Conservation (phyloP, 1,140 invertebrate genomes). For the Lasaia peninsularis region DNA sequence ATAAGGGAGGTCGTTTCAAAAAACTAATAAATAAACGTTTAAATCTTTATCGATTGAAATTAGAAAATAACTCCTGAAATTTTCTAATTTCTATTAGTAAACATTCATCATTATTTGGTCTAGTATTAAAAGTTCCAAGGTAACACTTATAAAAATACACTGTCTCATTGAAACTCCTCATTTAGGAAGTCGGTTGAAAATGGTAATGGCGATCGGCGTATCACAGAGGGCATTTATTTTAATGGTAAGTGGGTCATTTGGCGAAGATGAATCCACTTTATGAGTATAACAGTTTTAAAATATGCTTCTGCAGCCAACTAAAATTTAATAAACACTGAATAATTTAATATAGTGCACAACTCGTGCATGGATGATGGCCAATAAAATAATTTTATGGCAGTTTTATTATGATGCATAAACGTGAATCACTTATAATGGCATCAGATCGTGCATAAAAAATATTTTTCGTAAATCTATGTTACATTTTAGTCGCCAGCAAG, state of each 20-base stretch:
- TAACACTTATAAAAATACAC: too few relatives aligned
- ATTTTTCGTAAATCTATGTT: not conserved
- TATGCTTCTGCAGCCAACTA: constrained; percentile 59
- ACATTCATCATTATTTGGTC: too few relatives aligned
- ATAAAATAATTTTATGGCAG: constrained; percentile 67
- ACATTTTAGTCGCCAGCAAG: not conserved
- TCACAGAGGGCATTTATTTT: constrained; percentile 22
- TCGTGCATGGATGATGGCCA: constrained; percentile 68
- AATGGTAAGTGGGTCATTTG: constrained; percentile 55
- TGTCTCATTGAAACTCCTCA: too few relatives aligned
- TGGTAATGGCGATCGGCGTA: too few relatives aligned
- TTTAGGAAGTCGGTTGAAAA: too few relatives aligned
- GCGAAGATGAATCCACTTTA: constrained; percentile 47
- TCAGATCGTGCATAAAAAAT: constrained; percentile 2
- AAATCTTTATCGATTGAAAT: too few relatives aligned
- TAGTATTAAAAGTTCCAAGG: too few relatives aligned
- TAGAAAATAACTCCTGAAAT: too few relatives aligned
- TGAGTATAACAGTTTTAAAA: constrained; percentile 56
- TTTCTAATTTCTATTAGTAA: too few relatives aligned
- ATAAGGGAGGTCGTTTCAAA: too few relatives aligned
- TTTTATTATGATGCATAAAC: constrained; percentile 75
- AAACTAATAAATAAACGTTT: too few relatives aligned
- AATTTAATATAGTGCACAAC: constrained; percentile 67
- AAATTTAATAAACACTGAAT: constrained; percentile 72
- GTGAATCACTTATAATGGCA: constrained; percentile 64